Evolutionary conservation across 2,888 invertebrate species (phyloP), one percentile per base, ranked within the genome.

Genomic region (Tyria jacobaeae): DNA sequence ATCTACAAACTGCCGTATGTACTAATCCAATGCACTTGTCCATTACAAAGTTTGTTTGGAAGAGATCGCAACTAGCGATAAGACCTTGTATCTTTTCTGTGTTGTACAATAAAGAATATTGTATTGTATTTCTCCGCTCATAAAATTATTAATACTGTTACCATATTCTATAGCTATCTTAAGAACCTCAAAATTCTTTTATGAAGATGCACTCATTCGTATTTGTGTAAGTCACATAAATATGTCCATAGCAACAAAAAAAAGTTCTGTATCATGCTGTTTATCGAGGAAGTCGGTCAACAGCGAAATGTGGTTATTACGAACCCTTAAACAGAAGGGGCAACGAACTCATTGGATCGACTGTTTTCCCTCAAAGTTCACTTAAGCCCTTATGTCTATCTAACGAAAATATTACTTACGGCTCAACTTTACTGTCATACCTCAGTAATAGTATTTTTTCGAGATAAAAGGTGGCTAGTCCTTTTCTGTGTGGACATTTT

Each of bases 211-310:
- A 34, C 34, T 57, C 39, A 17, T 17, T 59, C 52, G 21, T 52
- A 52, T 47, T 48, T 39, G 55, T 55, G 15, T 31, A 51, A 48
- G 14, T 31, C 37, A 25, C 35, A 55, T 49, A 53, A 57, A 57
- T 58, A 54, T 34, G 58, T 48, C 63, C 31, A 60, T 53, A 24
- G 54, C 24, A 50, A 24, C 44, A 60, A 50, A 63, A 60, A 70
- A 66, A 56, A 62, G 56, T 53, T 51, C 44, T 62, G 58, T 55
- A 60, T 61, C 63, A 62, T 64, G 60, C 60, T 76, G 68, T 74
- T 74, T 70, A 60, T 56, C 31, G 24, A 64, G 57, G 49, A 68
- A 70, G 48, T 72, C 58, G 70, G 59, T 74, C 64, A 69, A 53
- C 44, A 66, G 57, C 15, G 35, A 66, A 70, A 68, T 61, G 57